phyloP scores from a whole-genome alignment of 2,797 vertebrate genomes.

The Alca torda region DNA sequence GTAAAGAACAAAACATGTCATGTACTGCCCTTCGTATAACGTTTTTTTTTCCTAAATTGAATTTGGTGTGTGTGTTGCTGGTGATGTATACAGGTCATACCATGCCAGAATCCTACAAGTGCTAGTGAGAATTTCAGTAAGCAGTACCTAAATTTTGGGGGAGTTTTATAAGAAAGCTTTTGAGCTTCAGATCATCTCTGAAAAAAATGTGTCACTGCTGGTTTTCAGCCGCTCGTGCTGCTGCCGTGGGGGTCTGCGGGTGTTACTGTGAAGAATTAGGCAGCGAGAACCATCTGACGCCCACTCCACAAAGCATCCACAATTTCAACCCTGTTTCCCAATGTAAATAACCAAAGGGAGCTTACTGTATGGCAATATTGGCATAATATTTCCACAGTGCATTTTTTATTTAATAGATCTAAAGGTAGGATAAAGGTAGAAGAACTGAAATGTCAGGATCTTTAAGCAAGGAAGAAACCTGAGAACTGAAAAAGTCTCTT shows the following conservation, averaged over 20 bases:
- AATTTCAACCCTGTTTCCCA: background rate
- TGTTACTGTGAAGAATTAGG: background rate
- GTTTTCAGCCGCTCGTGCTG: background rate
- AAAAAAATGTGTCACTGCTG: background rate
- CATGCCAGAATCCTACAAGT: background rate
- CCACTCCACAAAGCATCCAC: background rate
- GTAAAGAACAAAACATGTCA: background rate
- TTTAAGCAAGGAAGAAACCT: background rate
- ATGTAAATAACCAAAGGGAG: background rate
- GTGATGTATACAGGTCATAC: background rate
- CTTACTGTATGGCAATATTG: background rate
- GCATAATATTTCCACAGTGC: background rate
- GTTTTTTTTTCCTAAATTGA: background rate
- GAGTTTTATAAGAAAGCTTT: background rate
- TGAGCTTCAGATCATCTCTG: background rate
- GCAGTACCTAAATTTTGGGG: background rate
- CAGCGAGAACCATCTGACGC: background rate
- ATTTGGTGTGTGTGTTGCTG: background rate
- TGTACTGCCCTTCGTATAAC: background rate
- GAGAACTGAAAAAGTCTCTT: slow-evolving; percentile 15
- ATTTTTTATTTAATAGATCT: background rate
- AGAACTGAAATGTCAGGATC: background rate
- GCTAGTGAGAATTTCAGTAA: background rate
- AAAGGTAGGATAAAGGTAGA: background rate
- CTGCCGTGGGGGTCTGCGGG: background rate